These are phyloP conservation scores for Goniozus legneri DNA, from an alignment of 1,140 invertebrate genomes.

Conservation along the genomic window DNA sequence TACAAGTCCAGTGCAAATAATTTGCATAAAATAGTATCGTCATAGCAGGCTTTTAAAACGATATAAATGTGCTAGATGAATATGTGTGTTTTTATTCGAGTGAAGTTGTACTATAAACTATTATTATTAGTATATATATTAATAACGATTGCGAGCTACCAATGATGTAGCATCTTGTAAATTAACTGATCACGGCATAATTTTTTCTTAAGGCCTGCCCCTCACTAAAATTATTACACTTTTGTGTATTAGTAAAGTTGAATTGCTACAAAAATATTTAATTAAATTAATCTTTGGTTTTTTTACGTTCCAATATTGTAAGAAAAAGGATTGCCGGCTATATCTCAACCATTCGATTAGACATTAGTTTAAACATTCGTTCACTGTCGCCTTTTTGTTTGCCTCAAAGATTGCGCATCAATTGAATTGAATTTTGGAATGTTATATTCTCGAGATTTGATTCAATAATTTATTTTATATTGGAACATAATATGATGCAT, in stretches of 20 bases:
- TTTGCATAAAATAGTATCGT: slow-evolving; percentile 44
- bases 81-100: slow-evolving; percentile 49
- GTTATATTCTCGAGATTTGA: too few species aligned
- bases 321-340: not conserved
- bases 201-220: slow-evolving; percentile 20
- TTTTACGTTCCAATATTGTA: slow-evolving; percentile 9
- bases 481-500: too few species aligned
- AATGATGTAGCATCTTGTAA: slow-evolving; percentile 35
- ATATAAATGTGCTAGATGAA: slow-evolving; percentile 44
- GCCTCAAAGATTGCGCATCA: too few species aligned
- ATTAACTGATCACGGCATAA: slow-evolving; percentile 29
- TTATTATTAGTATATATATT: slow-evolving; percentile 33
- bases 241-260: not conserved
- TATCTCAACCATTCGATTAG: slow-evolving; percentile 8
- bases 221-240: slow-evolving; percentile 11
- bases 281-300: not conserved
- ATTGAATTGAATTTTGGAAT: too few species aligned
- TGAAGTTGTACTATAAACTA: slow-evolving; percentile 41
- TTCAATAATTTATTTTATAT: too few species aligned
- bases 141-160: slow-evolving; percentile 26
- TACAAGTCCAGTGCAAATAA: slow-evolving; percentile 11
- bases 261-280: slow-evolving; percentile 5
- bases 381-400: too few species aligned
- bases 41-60: slow-evolving; percentile 34
- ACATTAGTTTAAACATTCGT: too few species aligned